Base-by-base conservation (phyloP, 2,797 vertebrate species). In the Astyanax mexicanus region DNA sequence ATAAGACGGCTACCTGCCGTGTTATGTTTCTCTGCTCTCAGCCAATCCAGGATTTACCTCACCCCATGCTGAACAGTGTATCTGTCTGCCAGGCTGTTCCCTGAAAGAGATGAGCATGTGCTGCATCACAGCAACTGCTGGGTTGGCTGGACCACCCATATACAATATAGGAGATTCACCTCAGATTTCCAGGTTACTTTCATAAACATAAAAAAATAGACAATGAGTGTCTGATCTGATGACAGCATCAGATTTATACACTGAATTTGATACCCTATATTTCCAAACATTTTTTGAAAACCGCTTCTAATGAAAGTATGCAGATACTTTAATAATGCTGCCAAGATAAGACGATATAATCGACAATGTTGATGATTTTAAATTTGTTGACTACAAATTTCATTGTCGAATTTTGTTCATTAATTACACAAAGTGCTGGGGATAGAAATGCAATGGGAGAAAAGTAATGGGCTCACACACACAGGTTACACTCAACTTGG, bases 21-120 rank as follows among this genome's bases (percentile, higher is more conserved):
- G 75, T 74, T 54, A 75, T 77, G 85, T 69, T 38, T 58, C 57
- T 54, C 44, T 47, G 61, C 79, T 78, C 88, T 89, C 87, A 88
- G 64, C 62, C 17, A 1, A 58, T 52, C 69, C 61, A 60, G 54
- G 81, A 61, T 78, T 84, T 72, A 74, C 45, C 25, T 67, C 58
- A 13, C 8, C 72, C 29, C 66, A 57, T 68, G 55, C 49, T 23
- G 65, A 65, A 42, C 7, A 51, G 60, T 78, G 81, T 25, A 27
- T 83, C 80, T 88, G 83, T 77, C 83, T 69, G n/a, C 55, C 67
- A 52, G 77, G 83, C 74, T 52, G 76, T 78, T 72, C 29, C 8
- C 19, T 80, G 75, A 82, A 74, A 44, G 74, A 82, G 78, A 37
- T 54, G 70, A 75, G 67, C 66, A 67, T 51, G 71, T 58, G 61